Percentiles rank a stretch among this genome's conserved stretches.
Evolutionary conservation across 2,888 invertebrate species (phyloP).

Genomic region (Athalia rosae): DNA sequence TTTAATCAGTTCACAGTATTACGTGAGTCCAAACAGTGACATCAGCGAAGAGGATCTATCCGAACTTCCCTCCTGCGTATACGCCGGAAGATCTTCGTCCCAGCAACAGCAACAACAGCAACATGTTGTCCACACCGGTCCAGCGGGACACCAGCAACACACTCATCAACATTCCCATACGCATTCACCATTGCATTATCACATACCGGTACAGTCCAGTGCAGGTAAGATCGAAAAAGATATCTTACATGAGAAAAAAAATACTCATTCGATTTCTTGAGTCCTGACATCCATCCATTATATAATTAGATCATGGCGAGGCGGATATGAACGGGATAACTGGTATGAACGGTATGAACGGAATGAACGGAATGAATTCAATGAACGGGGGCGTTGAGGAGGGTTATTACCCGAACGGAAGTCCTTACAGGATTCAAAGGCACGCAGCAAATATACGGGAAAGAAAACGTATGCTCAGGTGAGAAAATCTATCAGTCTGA

Average conservation of each 20-base stretch:
- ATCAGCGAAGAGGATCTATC: constrained; percentile 79
- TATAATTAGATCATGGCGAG: constrained; percentile 64
- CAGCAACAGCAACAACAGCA: constrained; percentile 64
- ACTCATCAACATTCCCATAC: constrained; percentile 65
- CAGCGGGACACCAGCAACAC: constrained; percentile 54
- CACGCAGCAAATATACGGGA: constrained; percentile 97
- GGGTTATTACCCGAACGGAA: constrained; percentile 81
- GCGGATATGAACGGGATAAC: constrained; percentile 57
- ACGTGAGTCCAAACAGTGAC: constrained; percentile 71
- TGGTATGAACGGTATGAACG: constrained; percentile 20
- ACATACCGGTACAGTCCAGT: constrained; percentile 66
- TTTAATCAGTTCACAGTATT: constrained; percentile 65
- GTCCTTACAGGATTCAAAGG: constrained; percentile 91
- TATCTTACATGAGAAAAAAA: constrained; percentile 28
- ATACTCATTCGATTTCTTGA: no score
- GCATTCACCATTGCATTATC: constrained; percentile 69
- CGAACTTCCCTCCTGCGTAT: constrained; percentile 89
- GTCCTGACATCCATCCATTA: no score
- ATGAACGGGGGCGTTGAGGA: constrained; percentile 72
- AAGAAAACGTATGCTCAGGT: constrained; percentile 98
- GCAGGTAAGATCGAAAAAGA: constrained; percentile 60
- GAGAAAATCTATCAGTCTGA: constrained; percentile 65
- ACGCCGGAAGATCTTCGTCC: constrained; percentile 79
- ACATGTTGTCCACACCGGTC: constrained; percentile 37
- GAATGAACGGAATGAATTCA: constrained; percentile 42